Conservation (phyloP, 30 jellyfish, hydroid and myxozoan species). For the Chironex yamaguchii region DNA sequence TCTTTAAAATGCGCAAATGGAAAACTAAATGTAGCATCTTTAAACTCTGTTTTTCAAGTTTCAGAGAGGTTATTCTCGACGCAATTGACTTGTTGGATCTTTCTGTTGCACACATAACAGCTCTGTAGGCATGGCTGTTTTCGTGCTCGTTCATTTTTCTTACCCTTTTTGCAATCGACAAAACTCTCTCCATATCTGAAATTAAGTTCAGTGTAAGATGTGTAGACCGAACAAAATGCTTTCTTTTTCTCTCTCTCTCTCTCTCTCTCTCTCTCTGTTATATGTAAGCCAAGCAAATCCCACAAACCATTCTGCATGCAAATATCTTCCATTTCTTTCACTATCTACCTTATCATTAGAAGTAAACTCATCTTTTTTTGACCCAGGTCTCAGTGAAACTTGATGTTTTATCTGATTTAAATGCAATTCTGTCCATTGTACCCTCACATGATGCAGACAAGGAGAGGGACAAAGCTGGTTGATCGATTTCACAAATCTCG, state of each 20-base stretch:
- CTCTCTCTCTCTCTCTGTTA: too few relatives aligned
- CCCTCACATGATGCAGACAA: slow-evolving; percentile 38
- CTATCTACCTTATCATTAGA: slow-evolving; percentile 41
- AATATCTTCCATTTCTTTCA: slow-evolving; percentile 50
- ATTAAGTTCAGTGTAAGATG: slow-evolving; percentile 43
- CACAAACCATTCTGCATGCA: slow-evolving; percentile 20
- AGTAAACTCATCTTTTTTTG: slow-evolving; percentile 32
- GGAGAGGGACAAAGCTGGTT: too few relatives aligned
- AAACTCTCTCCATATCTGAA: slow-evolving; percentile 43
- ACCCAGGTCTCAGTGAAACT: slow-evolving; percentile 33
- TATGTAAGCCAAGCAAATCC: slow-evolving; percentile 18
- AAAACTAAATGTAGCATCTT: slow-evolving; percentile 39
- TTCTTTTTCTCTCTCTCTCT: slow-evolving; percentile 41
- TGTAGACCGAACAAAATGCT: slow-evolving; percentile 42
- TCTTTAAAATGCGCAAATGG: slow-evolving; percentile 43
- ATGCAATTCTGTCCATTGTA: slow-evolving; percentile 21
- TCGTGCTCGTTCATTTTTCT: slow-evolving; percentile 29
- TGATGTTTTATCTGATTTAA: slow-evolving; percentile 30
- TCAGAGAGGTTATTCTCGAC: slow-evolving; percentile 39
- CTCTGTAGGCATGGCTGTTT: slow-evolving; percentile 30
- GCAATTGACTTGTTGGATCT: slow-evolving; percentile 20
- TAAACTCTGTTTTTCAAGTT: slow-evolving; percentile 35
- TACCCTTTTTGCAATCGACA: slow-evolving; percentile 13
- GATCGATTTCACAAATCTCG: slow-evolving; percentile 47
- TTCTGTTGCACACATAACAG: slow-evolving; percentile 39